Percentiles rank a stretch among this genome's conserved stretches.
phyloP scores from a whole-genome alignment of 2,797 vertebrate species.

The Eulemur coronatus region DNA sequence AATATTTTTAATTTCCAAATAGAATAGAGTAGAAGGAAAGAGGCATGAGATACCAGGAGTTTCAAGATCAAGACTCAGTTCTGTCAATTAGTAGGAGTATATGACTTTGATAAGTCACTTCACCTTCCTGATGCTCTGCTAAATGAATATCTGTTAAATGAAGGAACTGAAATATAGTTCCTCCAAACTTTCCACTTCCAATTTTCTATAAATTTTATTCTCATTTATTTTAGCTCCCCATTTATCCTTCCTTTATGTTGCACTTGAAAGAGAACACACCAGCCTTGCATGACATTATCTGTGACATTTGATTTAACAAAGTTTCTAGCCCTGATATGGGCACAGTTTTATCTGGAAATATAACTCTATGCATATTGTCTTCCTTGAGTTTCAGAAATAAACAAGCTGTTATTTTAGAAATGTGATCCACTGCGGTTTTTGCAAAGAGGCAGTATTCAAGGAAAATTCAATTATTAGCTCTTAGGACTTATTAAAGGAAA shows the following conservation, averaged over 20 bases:
- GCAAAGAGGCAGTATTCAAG: background rate
- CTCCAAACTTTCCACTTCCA: background rate
- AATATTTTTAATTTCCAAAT: background rate
- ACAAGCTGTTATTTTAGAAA: constrained; percentile 40
- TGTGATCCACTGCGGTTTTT: background rate
- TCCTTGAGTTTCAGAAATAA: background rate
- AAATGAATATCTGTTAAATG: background rate
- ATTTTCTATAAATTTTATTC: background rate
- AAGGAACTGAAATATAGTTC: background rate
- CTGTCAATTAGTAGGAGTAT: background rate
- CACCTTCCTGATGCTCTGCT: background rate
- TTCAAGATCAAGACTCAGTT: background rate
- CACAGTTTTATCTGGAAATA: background rate
- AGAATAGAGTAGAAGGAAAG: background rate
- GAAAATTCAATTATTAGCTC: constrained; percentile 28
- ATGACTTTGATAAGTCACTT: background rate
- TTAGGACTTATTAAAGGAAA: background rate
- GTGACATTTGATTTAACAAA: background rate
- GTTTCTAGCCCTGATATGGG: background rate
- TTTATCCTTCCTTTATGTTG: background rate
- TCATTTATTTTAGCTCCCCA: background rate
- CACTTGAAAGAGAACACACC: background rate
- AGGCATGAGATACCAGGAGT: background rate
- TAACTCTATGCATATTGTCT: background rate
- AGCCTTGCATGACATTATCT: background rate